These are phyloP conservation scores for Rhynchophorus ferrugineus DNA, from an alignment of 1,140 invertebrate genomes.

Conservation along the genomic window DNA sequence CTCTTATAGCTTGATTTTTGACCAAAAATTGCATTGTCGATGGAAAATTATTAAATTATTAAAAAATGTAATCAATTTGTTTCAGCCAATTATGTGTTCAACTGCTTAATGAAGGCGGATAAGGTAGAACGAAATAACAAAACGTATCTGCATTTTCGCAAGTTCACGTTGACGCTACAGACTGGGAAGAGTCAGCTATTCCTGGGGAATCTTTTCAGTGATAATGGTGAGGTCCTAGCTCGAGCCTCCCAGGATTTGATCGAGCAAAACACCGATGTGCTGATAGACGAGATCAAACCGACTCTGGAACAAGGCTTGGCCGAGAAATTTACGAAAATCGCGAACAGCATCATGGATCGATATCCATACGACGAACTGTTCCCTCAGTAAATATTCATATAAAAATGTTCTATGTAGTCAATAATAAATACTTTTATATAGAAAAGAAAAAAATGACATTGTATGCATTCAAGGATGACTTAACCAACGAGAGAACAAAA, in stretches of 20 bases:
- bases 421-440: no score
- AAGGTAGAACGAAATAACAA: conserved; percentile 44
- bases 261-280: conserved; percentile 51
- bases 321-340: conserved; percentile 56
- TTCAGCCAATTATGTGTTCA: conserved; percentile 48
- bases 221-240: conserved; percentile 46
- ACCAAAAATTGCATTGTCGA: no score
- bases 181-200: conserved; percentile 45
- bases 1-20: no score
- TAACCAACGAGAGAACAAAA: no score
- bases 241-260: conserved; percentile 41
- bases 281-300: conserved; percentile 56
- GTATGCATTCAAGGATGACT: no score
- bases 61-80: no score
- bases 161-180: conserved; percentile 46
- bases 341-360: conserved; percentile 58
- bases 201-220: conserved; percentile 55
- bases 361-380: conserved; percentile 63
- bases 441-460: no score
- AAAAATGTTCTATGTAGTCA: no score
- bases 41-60: no score
- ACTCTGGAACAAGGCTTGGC: conserved; percentile 52
- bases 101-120: conserved; percentile 47
- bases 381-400: no score
- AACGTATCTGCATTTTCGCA: conserved; percentile 51